Percentiles rank a stretch among this genome's conserved stretches.
Evolutionary conservation across 2,113 vertebrate genomes (phyloP).

Genomic region (Plestiodon gilberti): DNA sequence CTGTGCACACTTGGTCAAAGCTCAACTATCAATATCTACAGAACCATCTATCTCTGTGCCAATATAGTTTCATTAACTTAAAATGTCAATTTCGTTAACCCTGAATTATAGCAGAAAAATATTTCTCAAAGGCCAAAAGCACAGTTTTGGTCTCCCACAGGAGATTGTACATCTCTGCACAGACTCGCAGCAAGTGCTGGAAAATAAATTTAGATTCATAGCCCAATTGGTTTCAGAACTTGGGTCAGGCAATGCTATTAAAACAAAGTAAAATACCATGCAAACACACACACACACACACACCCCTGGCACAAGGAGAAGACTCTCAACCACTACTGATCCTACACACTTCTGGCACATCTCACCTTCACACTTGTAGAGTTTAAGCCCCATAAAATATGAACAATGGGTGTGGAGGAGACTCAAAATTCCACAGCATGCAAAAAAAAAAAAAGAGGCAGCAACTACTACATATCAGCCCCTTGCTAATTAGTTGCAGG

Average conservation of each 20-base stretch:
- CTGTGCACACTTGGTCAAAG: background rate
- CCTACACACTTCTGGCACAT: background rate
- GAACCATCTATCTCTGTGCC: background rate
- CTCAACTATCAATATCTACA: background rate
- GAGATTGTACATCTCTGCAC: background rate
- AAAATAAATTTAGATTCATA: constrained; percentile 12
- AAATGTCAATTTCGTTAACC: background rate
- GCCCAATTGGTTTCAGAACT: constrained; percentile 12
- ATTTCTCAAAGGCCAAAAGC: background rate
- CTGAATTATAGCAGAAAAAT: background rate
- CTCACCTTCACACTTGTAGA: background rate
- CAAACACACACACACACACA: no score
- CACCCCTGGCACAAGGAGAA: background rate
- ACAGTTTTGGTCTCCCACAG: background rate
- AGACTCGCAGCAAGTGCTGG: background rate
- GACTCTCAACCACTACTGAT: background rate
- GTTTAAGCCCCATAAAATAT: background rate
- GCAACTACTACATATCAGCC: no score
- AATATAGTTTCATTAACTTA: background rate
- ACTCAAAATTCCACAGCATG: no score
- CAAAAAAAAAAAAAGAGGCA: no score
- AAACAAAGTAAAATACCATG: background rate
- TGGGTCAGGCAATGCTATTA: background rate
- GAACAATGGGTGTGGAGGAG: no score
- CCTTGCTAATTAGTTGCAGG: no score